These are phyloP conservation scores for Venustaconcha ellipsiformis DNA, from an alignment of 1,140 invertebrate species.

Conservation along the genomic window DNA sequence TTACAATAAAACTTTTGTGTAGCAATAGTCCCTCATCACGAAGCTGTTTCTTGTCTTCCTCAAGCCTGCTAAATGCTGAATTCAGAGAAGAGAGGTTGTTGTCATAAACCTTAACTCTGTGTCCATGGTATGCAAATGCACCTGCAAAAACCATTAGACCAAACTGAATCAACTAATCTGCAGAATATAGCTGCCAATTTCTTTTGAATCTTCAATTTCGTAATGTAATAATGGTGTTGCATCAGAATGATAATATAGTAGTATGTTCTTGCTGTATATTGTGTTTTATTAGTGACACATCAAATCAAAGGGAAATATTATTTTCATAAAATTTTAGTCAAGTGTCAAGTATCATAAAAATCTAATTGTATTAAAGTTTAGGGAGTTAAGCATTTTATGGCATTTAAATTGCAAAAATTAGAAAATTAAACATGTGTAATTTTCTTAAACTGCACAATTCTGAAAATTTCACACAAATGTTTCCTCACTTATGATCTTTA, in stretches of 20 bases:
- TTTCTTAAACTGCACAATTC: too few relatives aligned
- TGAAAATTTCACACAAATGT: too few relatives aligned
- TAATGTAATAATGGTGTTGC: not conserved
- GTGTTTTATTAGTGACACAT: not conserved
- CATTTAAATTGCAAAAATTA: too few relatives aligned
- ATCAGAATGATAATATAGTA: not conserved
- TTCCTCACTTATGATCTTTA: too few relatives aligned
- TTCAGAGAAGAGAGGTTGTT: constrained; percentile 63
- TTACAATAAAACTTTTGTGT: constrained; percentile 68
- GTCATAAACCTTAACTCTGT: constrained; percentile 70
- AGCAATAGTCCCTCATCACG: constrained; percentile 67
- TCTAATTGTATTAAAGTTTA: too few relatives aligned
- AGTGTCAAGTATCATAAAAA: too few relatives aligned
- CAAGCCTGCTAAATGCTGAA: constrained; percentile 63
- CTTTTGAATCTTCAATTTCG: not conserved
- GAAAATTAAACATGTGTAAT: too few relatives aligned
- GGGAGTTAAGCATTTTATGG: too few relatives aligned
- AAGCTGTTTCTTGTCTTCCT: constrained; percentile 68
- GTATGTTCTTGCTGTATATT: not conserved
- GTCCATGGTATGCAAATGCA: constrained; percentile 71
- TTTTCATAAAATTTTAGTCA: not conserved
- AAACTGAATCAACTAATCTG: not conserved
- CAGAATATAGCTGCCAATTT: not conserved
- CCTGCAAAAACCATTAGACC: constrained; percentile 53
- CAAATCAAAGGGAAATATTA: too few relatives aligned